Percentiles rank a stretch among this genome's conserved stretches.
Conservation (phyloP, 2,113 vertebrate species). For the Osmerus mordax region DNA sequence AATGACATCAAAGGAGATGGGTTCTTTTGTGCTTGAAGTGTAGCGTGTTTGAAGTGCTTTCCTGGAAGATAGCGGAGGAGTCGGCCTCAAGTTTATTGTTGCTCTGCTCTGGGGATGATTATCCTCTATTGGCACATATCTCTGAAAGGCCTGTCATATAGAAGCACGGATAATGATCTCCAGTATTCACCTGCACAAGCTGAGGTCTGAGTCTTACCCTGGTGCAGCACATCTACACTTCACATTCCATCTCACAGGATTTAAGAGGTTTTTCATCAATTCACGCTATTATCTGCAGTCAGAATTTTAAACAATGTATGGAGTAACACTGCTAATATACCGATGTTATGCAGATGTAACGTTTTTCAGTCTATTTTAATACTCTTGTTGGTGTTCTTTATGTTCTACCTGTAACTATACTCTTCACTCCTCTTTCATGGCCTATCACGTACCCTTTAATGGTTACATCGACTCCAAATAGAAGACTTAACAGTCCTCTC, state of each 20-base stretch:
- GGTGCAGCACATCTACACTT: conserved; percentile 49
- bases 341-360: too few species aligned
- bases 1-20: conserved; percentile 76
- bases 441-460: conserved; percentile 60
- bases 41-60: conserved; percentile 70
- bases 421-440: conserved; percentile 40
- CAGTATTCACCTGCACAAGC: conserved; percentile 63
- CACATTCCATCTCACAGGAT: too few species aligned
- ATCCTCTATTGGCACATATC: conserved; percentile 64
- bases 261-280: too few species aligned
- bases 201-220: conserved; percentile 48
- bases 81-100: conserved; percentile 69
- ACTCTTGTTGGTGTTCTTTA: too few species aligned
- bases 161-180: conserved; percentile 73
- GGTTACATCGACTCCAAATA: conserved; percentile 70
- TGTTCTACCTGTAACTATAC: background rate
- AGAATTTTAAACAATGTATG: too few species aligned
- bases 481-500: conserved; percentile 67
- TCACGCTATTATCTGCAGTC: too few species aligned
- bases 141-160: conserved; percentile 70
- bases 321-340: too few species aligned
- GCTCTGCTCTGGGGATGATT: conserved; percentile 69
- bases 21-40: conserved; percentile 75
- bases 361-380: too few species aligned
- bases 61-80: conserved; percentile 70